Conservation (phyloP, 2,888 invertebrate genomes). For the Coenonympha arcania region DNA sequence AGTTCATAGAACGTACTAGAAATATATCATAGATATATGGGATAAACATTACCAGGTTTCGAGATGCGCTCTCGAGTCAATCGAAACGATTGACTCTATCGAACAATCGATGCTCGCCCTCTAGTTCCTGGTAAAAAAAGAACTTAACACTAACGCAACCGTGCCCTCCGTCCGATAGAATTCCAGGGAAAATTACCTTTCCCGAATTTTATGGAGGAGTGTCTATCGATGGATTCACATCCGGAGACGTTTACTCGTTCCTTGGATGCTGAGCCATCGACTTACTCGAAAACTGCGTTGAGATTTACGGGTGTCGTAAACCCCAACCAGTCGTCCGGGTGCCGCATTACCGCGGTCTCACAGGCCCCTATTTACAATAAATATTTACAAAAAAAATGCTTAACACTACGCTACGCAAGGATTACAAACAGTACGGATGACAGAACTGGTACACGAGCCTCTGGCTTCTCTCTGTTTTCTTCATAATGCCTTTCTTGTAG, state of each 20-base stretch:
- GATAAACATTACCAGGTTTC: constrained; percentile 85
- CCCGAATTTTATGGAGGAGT: constrained; percentile 68
- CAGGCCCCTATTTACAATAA: constrained; percentile 45
- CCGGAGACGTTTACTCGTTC: constrained; percentile 36
- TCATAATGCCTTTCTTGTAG: constrained; percentile 99
- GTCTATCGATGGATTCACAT: constrained; percentile 44
- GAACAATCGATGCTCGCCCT: constrained; percentile 31
- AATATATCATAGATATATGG: constrained; percentile 99
- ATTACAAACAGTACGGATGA: constrained; percentile 90
- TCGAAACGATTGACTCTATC: constrained; percentile 28
- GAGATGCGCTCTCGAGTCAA: constrained; percentile 41
- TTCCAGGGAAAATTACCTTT: constrained; percentile 74
- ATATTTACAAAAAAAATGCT: constrained; percentile 54
- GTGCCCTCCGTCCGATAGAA: constrained; percentile 60
- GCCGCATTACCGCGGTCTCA: constrained; percentile 71
- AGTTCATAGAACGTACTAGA: constrained; percentile 97
- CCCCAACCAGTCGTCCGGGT: constrained; percentile 47
- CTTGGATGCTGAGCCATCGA: constrained; percentile 39
- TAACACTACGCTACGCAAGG: constrained; percentile 37
- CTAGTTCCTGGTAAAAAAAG: constrained; percentile 67
- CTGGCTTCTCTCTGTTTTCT: constrained; percentile 98
- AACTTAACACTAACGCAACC: constrained; percentile 54
- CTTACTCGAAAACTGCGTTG: constrained; percentile 47
- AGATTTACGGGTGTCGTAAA: constrained; percentile 54
- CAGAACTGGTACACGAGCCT: constrained; percentile 99